These are phyloP conservation scores for Euphydryas editha DNA, from an alignment of 2,888 invertebrate species.

Conservation along the genomic window DNA sequence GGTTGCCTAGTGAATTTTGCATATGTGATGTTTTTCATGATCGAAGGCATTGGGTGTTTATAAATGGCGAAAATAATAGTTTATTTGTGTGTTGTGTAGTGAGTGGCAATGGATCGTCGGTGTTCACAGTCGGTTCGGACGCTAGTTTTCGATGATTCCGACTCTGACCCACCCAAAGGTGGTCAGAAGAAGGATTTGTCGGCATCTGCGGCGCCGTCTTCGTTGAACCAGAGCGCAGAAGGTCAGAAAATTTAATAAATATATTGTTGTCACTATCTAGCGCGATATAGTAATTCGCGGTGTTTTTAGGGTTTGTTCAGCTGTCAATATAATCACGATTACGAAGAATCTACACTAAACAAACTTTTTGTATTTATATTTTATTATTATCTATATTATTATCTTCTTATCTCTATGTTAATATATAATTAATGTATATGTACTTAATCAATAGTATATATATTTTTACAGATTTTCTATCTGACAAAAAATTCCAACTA, in stretches of 20 bases:
- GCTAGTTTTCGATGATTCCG: constrained; percentile 89
- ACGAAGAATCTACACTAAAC: constrained; percentile 37
- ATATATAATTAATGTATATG: no score
- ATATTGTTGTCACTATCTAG: constrained; percentile 50
- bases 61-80: constrained; percentile 75
- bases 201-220: constrained; percentile 65
- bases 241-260: constrained; percentile 58
- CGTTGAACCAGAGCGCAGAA: constrained; percentile 76
- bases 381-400: no score
- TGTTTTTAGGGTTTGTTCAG: constrained; percentile 73
- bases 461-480: not conserved
- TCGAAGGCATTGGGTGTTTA: constrained; percentile 53
- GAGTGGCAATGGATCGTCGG: constrained; percentile 81
- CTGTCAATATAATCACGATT: constrained; percentile 58
- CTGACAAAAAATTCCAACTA: not conserved
- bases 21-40: constrained; percentile 36
- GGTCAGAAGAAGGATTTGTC: constrained; percentile 71
- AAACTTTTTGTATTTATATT: not conserved
- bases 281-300: constrained; percentile 50
- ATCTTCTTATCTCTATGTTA: no score
- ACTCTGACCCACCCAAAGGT: constrained; percentile 79
- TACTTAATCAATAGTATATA: no score
- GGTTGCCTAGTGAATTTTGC: constrained; percentile 29
- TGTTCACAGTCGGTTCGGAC: constrained; percentile 89
- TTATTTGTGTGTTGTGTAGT: constrained; percentile 71